phyloP scores from a whole-genome alignment of 1,140 invertebrate genomes.

The Hyles euphorbiae region DNA sequence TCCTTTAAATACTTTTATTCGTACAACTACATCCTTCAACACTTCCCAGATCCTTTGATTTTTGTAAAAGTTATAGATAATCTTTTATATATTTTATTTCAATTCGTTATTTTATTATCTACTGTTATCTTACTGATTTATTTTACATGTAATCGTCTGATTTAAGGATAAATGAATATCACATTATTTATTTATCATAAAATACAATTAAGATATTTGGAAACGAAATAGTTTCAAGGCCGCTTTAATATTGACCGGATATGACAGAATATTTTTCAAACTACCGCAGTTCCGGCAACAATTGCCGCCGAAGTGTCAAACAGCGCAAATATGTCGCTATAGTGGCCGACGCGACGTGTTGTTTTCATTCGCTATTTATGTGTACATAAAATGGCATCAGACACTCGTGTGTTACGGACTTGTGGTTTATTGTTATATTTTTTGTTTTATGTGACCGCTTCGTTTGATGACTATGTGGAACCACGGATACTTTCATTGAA shows the following conservation, averaged over 20 bases:
- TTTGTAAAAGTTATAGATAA: too few relatives aligned
- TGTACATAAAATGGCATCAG: conserved; percentile 54
- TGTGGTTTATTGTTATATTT: conserved; percentile 63
- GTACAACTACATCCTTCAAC: too few relatives aligned
- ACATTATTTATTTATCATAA: not conserved
- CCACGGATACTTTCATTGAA: conserved; percentile 58
- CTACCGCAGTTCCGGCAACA: conserved; percentile 64
- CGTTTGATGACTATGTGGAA: conserved; percentile 27
- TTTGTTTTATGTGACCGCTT: conserved; percentile 44
- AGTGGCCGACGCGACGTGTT: conserved; percentile 26
- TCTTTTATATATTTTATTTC: too few relatives aligned
- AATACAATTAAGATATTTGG: not conserved
- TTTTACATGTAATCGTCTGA: too few relatives aligned
- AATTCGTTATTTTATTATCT: too few relatives aligned
- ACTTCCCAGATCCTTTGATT: too few relatives aligned
- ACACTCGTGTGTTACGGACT: conserved; percentile 63
- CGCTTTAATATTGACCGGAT: conserved; percentile 26
- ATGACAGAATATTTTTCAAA: conserved; percentile 40
- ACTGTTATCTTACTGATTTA: too few relatives aligned
- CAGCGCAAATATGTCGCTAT: conserved; percentile 51
- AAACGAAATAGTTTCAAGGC: not conserved
- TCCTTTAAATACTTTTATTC: too few relatives aligned
- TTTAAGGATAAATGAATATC: not conserved
- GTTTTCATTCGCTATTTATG: conserved; percentile 40
- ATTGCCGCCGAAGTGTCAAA: conserved; percentile 64